These are phyloP conservation scores for Glomeris maerens DNA, from an alignment of 1,140 invertebrate species.

Conservation along the genomic window DNA sequence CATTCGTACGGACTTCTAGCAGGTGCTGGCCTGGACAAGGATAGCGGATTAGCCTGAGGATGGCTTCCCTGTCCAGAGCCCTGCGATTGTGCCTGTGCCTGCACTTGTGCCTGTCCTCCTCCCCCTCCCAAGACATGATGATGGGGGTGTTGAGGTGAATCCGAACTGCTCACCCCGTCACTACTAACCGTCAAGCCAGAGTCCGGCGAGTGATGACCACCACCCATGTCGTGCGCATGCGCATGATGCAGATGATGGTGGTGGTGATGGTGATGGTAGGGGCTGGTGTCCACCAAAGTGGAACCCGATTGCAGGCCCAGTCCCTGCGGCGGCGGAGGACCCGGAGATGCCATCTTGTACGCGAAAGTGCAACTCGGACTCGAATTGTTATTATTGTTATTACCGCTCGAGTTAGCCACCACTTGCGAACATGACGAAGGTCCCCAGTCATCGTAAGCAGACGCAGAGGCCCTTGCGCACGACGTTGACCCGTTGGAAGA, in stretches of 20 bases:
- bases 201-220: constrained; percentile 16
- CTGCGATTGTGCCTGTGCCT: no score
- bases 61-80: no score
- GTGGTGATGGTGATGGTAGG: neutral
- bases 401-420: no score
- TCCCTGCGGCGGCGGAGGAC: neutral
- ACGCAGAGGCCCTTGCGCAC: no score
- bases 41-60: no score
- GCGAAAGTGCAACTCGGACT: no score
- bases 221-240: neutral
- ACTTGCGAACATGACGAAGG: no score
- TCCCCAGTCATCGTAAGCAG: no score
- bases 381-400: no score
- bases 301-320: neutral
- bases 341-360: neutral
- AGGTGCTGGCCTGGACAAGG: constrained; percentile 39
- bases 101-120: no score
- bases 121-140: no score
- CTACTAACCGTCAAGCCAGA: constrained; percentile 23
- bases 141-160: constrained; percentile 18
- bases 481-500: no score
- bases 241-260: neutral
- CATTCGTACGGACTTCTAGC: constrained; percentile 66
- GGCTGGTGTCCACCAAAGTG: neutral
- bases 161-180: constrained; percentile 20